These are phyloP conservation scores for Sebastes kiyomatsui DNA, from an alignment of 2,797 vertebrate species.

Conservation along the genomic window DNA sequence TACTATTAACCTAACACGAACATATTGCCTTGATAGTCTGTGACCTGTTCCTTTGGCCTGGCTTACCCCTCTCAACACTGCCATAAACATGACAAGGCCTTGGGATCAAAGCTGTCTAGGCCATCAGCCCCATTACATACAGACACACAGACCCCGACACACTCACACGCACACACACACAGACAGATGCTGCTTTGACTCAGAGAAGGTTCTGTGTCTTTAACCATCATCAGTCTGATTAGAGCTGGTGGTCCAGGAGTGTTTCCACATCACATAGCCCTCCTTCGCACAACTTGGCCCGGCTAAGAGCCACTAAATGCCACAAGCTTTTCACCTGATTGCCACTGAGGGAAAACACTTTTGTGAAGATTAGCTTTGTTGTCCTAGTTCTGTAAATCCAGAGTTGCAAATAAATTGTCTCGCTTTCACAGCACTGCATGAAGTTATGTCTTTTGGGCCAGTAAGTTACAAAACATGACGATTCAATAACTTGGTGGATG, in stretches of 20 bases:
- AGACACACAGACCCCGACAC: conserved; percentile 8
- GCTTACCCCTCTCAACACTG: conserved; percentile 84
- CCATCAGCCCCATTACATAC: conserved; percentile 46
- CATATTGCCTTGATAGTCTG: conserved; percentile 68
- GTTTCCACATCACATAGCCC: conserved; percentile 48
- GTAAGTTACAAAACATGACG: background rate
- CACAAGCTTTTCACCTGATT: conserved; percentile 41
- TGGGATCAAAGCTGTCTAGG: conserved; percentile 79
- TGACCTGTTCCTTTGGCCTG: conserved; percentile 78
- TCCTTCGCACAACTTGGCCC: conserved; percentile 25
- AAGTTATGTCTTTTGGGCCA: background rate
- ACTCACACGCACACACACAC: conserved; percentile 10
- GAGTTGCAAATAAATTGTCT: background rate
- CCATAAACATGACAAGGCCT: conserved; percentile 86
- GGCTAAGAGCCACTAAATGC: conserved; percentile 34
- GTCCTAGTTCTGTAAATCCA: conserved; percentile 9
- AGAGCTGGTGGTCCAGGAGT: conserved; percentile 48
- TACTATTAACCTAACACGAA: conserved; percentile 46
- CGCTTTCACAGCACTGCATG: background rate
- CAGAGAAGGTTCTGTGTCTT: conserved; percentile 57
- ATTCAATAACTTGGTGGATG: background rate
- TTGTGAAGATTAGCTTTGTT: conserved; percentile 25
- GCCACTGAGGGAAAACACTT: conserved; percentile 24
- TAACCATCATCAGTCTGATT: conserved; percentile 60
- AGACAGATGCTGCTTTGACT: conserved; percentile 47